A percentile compares a stretch with the other conserved stretches of the same genome.
These are phyloP conservation scores for Ectobius pallidus DNA, from an alignment of 2,888 invertebrate genomes.

Conservation along the genomic window DNA sequence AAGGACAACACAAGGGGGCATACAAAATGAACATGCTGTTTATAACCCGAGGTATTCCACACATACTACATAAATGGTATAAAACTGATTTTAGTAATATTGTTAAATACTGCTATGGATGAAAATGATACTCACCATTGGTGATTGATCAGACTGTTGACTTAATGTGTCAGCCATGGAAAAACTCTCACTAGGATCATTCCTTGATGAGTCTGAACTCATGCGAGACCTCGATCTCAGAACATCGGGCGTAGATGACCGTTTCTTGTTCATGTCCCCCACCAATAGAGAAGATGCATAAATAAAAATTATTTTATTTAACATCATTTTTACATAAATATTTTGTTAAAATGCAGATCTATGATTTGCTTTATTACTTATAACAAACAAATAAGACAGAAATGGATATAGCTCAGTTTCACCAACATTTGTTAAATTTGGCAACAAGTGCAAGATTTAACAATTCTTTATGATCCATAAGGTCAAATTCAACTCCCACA, in stretches of 20 bases:
- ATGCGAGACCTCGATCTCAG: slow-evolving; percentile 60
- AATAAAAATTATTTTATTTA: neutral
- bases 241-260: slow-evolving; percentile 65
- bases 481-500: too few relatives aligned
- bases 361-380: neutral
- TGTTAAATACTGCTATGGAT: too few relatives aligned
- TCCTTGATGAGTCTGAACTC: slow-evolving; percentile 55
- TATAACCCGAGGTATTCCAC: too few relatives aligned
- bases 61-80: too few relatives aligned
- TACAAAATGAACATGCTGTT: too few relatives aligned
- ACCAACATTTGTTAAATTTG: too few relatives aligned
- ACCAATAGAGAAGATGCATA: slow-evolving; percentile 47
- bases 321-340: neutral
- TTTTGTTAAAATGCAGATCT: neutral
- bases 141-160: slow-evolving; percentile 64
- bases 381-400: too few relatives aligned
- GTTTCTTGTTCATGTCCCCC: slow-evolving; percentile 58
- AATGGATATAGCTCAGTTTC: too few relatives aligned
- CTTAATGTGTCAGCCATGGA: slow-evolving; percentile 59
- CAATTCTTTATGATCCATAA: too few relatives aligned
- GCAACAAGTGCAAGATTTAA: too few relatives aligned
- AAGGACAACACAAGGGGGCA: too few relatives aligned
- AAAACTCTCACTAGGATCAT: slow-evolving; percentile 55
- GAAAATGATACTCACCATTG: slow-evolving; percentile 58
- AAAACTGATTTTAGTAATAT: too few relatives aligned